These are phyloP conservation scores for Pangasius macronema DNA, from an alignment of 2,797 vertebrate species.

Conservation along the genomic window DNA sequence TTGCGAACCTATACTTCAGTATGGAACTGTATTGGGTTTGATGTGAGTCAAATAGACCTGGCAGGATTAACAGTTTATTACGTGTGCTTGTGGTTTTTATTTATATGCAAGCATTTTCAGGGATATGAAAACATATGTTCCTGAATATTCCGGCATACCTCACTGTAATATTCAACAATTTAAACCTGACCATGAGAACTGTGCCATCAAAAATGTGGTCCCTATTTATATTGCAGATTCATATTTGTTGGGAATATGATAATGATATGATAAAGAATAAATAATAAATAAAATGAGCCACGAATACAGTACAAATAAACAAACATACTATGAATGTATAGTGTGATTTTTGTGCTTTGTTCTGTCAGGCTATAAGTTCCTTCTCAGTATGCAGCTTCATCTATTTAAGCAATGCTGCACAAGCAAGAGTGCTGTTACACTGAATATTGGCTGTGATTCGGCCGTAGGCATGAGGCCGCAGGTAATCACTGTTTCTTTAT, in stretches of 20 bases:
- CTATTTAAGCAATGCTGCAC: not conserved
- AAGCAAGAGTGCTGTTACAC: not conserved
- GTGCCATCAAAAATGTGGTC: not conserved
- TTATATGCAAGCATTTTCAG: not conserved
- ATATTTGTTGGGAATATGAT: not conserved
- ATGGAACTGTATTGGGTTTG: not conserved
- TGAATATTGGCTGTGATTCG: not conserved
- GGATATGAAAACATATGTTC: constrained; percentile 2
- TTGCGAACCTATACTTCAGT: not conserved
- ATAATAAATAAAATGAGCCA: not conserved
- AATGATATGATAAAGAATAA: not conserved
- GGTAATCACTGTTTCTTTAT: not conserved
- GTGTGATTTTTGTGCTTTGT: not conserved
- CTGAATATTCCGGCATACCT: not conserved
- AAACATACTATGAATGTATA: not conserved
- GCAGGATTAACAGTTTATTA: not conserved
- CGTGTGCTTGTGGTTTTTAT: not conserved
- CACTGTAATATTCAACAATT: not conserved
- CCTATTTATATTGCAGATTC: not conserved
- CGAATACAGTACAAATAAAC: not conserved
- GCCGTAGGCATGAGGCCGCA: not conserved
- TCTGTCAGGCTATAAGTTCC: not conserved
- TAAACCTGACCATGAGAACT: not conserved
- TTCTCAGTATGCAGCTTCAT: not conserved
- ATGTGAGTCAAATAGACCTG: not conserved